phyloP scores from a whole-genome alignment of 1,140 invertebrate species.

The Drosophila dunni region DNA sequence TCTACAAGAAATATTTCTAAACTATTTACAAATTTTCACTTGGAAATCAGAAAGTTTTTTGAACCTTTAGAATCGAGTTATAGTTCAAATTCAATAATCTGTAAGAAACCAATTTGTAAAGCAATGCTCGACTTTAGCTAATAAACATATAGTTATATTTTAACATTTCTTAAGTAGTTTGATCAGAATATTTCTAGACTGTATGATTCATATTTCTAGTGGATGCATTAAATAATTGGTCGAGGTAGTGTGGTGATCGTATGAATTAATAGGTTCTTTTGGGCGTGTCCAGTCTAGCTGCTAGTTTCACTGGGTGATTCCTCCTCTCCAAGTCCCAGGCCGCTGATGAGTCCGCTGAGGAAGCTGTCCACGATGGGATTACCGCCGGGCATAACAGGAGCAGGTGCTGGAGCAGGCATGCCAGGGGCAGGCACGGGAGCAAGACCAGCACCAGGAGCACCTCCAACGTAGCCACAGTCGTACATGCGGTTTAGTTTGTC shows the following conservation, averaged over 20 bases:
- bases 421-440: slow-evolving; percentile 16
- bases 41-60: too few species aligned
- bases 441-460: slow-evolving; percentile 17
- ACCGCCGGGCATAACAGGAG: slow-evolving; percentile 48
- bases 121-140: too few species aligned
- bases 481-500: slow-evolving; percentile 92
- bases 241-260: slow-evolving; percentile 25
- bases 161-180: not conserved
- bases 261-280: slow-evolving; percentile 43
- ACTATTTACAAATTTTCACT: too few species aligned
- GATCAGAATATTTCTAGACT: slow-evolving; percentile 28
- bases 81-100: too few species aligned
- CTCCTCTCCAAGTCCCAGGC: slow-evolving; percentile 58
- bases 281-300: slow-evolving; percentile 25
- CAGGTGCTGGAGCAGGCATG: slow-evolving; percentile 24
- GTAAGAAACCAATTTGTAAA: too few species aligned
- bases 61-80: too few species aligned
- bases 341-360: slow-evolving; percentile 71
- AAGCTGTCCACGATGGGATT: slow-evolving; percentile 77
- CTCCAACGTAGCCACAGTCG: slow-evolving; percentile 85
- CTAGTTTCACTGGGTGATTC: slow-evolving; percentile 15
- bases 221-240: slow-evolving; percentile 67
- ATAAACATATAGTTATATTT: too few species aligned
- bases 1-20: too few species aligned
- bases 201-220: slow-evolving; percentile 5